Percentiles rank a stretch among this genome's conserved stretches.
These are phyloP conservation scores for Caenorhabditis sp. DNA, from an alignment of 2,888 invertebrate species.

Conservation along the genomic window DNA sequence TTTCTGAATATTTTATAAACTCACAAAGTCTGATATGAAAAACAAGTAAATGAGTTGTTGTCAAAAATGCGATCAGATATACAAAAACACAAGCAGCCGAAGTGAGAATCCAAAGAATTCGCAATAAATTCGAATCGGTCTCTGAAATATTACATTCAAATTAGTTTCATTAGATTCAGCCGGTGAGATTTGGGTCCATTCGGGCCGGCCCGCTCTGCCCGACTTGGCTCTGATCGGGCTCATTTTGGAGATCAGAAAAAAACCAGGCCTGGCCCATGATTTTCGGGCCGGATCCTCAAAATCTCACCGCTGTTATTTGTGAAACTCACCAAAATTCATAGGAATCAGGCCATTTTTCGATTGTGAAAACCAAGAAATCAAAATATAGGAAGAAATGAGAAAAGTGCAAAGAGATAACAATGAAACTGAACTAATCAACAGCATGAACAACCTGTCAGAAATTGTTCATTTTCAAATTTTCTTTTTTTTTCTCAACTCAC, in stretches of 20 bases:
- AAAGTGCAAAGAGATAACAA: background rate
- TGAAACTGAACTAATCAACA: background rate
- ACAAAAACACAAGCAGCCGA: conserved; percentile 11
- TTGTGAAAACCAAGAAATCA: conserved; percentile 3
- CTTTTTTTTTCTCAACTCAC: conserved; percentile 24
- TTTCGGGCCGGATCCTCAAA: too few relatives aligned
- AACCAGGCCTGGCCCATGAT: too few relatives aligned
- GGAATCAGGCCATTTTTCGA: background rate
- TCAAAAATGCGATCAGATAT: conserved; percentile 7
- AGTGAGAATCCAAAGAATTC: conserved; percentile 14
- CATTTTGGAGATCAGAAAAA: too few relatives aligned
- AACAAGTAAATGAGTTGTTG: conserved; percentile 52
- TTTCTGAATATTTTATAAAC: conserved; percentile 2
- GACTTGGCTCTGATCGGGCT: too few relatives aligned
- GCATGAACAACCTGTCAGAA: conserved; percentile 4
- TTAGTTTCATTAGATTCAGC: too few relatives aligned
- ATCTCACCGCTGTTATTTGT: too few relatives aligned
- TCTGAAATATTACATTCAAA: too few relatives aligned
- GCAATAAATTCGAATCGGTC: background rate
- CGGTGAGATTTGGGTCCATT: too few relatives aligned
- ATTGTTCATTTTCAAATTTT: background rate
- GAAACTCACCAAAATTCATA: background rate
- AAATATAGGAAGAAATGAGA: background rate
- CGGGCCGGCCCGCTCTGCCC: too few relatives aligned
- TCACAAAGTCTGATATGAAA: conserved; percentile 57